Evolutionary conservation across 2,797 vertebrate genomes (phyloP), one percentile per base, ranked within the genome.

Genomic region (Pagetopsis macropterus): DNA sequence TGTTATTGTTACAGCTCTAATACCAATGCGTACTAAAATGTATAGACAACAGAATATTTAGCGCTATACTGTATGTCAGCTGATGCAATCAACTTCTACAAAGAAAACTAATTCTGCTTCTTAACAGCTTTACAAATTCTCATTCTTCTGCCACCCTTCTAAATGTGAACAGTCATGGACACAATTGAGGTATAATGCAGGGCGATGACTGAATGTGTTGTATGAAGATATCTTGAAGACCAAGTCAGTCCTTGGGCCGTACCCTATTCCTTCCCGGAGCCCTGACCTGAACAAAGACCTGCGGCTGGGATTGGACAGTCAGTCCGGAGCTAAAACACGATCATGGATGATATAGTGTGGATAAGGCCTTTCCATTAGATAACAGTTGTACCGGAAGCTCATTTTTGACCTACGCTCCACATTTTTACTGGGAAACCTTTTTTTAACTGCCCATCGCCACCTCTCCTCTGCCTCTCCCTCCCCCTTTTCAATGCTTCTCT

Each of bases 201-300:
- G 27, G 13, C 17, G 16, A 17, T 23, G 55, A 62, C 12, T 60
- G 33, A 63, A 48, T 54, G 9, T 33, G 65, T 43, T 43, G 11
- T 15, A 52, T 31, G 15, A 75, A 37, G 58, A 62, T 49, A 62
- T 75, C 50, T 58, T 72, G 58, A 65, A 31, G 59, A 52, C 46
- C 16, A 33, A 49, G 48, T 19, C n/a, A 14, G 55, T 63, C 51
- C 23, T 64, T 19, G 59, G 45, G 60, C 57, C 68, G 51, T 33
- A 17, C 49, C 57, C 72, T 65, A 56, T 75, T 83, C 54, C 71
- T 82, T 75, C 76, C 78, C 56, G 7, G 11, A 45, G n/a, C 57
- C n/a, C 37, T 66, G 79, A 68, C 65, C 61, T 27, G 40, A 56
- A n/a, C 31, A 76, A 51, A 65, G 51, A 62, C 43, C 61, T 40